phyloP scores from a whole-genome alignment of 2,888 invertebrate genomes.

The Ecliptopera silaceata region DNA sequence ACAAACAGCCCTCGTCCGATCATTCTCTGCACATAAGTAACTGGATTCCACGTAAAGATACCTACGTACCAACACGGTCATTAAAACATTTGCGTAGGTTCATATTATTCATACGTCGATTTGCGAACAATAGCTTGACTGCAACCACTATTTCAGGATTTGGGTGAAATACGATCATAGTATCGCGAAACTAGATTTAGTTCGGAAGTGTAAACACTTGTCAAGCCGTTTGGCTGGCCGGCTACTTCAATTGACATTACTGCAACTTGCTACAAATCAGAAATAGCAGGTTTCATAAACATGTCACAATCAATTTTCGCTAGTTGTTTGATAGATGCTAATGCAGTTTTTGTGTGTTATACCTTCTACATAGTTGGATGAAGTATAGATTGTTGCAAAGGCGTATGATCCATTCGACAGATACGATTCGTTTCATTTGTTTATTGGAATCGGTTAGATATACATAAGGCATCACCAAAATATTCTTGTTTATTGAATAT shows the following conservation, averaged over 20 bases:
- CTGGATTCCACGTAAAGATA: constrained; percentile 67
- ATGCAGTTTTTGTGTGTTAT: constrained; percentile 31
- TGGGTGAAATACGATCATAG: constrained; percentile 54
- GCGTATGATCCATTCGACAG: no score
- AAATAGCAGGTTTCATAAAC: constrained; percentile 60
- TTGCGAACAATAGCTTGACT: constrained; percentile 59
- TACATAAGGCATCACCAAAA: no score
- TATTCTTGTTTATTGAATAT: no score
- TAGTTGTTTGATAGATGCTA: constrained; percentile 31
- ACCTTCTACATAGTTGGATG: not conserved
- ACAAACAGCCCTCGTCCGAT: constrained; percentile 44
- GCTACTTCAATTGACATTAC: constrained; percentile 28
- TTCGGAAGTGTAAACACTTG: constrained; percentile 55
- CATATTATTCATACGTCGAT: constrained; percentile 55
- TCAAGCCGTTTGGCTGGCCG: constrained; percentile 10
- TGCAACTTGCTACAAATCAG: constrained; percentile 42
- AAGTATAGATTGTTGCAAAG: not conserved
- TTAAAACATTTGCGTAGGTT: constrained; percentile 64
- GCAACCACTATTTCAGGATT: constrained; percentile 64
- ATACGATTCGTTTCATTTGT: no score
- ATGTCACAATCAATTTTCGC: constrained; percentile 48
- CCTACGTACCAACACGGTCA: constrained; percentile 53
- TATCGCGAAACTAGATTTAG: constrained; percentile 45
- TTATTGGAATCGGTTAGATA: no score
- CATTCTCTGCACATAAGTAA: constrained; percentile 74